Base-by-base conservation (phyloP, 92 coral and sea anemone species). In the Isaurus tuberculatus region DNA sequence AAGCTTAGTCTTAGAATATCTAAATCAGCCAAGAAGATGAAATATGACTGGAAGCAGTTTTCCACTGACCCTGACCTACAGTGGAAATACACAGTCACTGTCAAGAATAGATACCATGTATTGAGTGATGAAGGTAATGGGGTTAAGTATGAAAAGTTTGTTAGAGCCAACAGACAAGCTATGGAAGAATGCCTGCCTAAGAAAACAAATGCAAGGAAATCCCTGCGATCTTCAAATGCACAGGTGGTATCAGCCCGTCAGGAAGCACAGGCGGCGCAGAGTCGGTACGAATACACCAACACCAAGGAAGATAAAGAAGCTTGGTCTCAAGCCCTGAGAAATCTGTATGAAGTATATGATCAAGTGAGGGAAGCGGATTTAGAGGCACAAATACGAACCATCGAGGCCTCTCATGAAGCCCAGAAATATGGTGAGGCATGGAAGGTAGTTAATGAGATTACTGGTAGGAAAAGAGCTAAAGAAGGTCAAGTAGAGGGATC, bases 401-500 rank as follows among this genome's bases (percentile, higher is more conserved):
- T 82, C 55, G 87, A 87, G 82, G 75, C 40, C 27, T 60, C 74
- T 10, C 87, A 82, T 53, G 75, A 64, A 19, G 48, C 74, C 58
- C 51, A 64, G 49, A 58, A 55, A 81, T 73, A 87, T 40, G 75
- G 87, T 51, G 85, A 65, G 70, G 75, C 81, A 14, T 75, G 88
- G 91, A 84, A 69, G 79, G 60, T 51, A 23, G 83, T 84, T 5
- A 89, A 79, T 48, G 75, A 84, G 46, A 71, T 85, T 22, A 78
- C 72, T 55, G 89, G 86, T 8, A 53, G 92, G n/a, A 84, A 89
- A 69, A 67, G 49, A 43, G 34, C 86, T 22, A 32, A 25, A 17
- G 70, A 63, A 25, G 48, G 88, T 25, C 83, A 55, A 51, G 57
- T 74, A 11, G 77, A 19, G 32, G 87, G 87, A 26, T 30, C 83